A percentile compares a stretch with the other conserved stretches of the same genome.
Evolutionary conservation across 1,140 invertebrate species (phyloP).

Genomic region (Caenorhabditis remanei): DNA sequence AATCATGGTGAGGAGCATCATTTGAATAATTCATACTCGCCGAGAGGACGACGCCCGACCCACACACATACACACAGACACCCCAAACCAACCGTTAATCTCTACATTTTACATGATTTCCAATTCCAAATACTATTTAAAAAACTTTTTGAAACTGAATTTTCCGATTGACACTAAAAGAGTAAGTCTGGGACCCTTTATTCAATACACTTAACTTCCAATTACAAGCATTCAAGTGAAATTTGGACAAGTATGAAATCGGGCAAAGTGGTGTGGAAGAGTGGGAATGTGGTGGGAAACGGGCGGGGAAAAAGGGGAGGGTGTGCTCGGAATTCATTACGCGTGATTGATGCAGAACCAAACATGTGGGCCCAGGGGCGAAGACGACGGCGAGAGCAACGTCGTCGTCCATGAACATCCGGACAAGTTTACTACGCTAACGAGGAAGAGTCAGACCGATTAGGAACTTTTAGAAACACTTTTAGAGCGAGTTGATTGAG

Average conservation of each 20-base stretch:
- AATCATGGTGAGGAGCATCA: conserved; percentile 56
- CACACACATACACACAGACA: not conserved
- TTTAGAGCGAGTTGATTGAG: not conserved
- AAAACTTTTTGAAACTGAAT: not conserved
- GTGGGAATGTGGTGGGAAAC: conserved; percentile 48
- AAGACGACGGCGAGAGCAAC: conserved; percentile 23
- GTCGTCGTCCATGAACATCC: conserved; percentile 40
- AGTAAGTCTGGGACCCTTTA: not conserved
- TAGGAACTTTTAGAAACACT: conserved; percentile 6
- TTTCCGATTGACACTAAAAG: not conserved
- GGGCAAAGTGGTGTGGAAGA: conserved; percentile 30
- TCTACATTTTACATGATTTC: conserved; percentile 42
- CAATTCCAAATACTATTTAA: too few relatives aligned
- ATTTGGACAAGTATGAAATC: conserved; percentile 16
- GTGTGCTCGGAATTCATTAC: conserved; percentile 52
- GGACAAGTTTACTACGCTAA: conserved; percentile 50
- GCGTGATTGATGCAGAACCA: conserved; percentile 55
- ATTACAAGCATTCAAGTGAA: conserved; percentile 30
- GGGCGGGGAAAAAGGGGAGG: not conserved
- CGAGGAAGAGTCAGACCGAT: conserved; percentile 42
- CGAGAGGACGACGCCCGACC: conserved; percentile 14
- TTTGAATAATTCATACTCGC: conserved; percentile 49
- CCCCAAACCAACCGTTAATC: conserved; percentile 15
- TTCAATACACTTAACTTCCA: not conserved
- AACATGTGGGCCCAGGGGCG: conserved; percentile 35